Percentiles rank a stretch among this genome's conserved stretches.
phyloP scores from a whole-genome alignment of 1,140 invertebrate species.

The Stratiolaelaps scimitus region DNA sequence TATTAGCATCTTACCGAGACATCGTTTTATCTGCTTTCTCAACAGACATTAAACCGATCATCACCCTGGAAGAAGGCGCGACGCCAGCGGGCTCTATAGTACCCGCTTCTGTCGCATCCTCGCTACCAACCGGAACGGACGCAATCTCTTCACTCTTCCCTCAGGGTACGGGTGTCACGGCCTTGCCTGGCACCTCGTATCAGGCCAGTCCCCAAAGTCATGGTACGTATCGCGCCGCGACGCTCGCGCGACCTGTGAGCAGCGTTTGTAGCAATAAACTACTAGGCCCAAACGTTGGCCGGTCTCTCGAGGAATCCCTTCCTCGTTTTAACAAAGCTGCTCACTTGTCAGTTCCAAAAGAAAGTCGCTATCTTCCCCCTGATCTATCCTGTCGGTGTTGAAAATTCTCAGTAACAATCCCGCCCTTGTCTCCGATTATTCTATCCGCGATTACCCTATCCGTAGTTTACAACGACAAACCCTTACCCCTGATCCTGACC shows the following conservation, averaged over 20 bases:
- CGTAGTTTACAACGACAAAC: neutral
- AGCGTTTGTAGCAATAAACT: neutral
- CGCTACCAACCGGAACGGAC: conserved; percentile 24
- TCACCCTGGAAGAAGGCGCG: conserved; percentile 27
- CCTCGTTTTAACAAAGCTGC: neutral
- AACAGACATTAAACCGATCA: conserved; percentile 27
- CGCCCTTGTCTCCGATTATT: too few relatives aligned
- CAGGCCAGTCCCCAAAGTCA: conserved; percentile 29
- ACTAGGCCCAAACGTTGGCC: neutral
- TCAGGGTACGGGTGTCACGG: conserved; percentile 21
- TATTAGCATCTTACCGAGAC: neutral
- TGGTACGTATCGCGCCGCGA: conserved; percentile 28
- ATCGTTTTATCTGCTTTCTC: neutral
- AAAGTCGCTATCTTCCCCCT: conserved; percentile 2
- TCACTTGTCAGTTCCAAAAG: conserved; percentile 2
- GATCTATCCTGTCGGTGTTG: conserved; percentile 26
- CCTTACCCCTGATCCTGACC: conserved; percentile 3
- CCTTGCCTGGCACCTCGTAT: conserved; percentile 27
- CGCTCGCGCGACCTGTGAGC: neutral
- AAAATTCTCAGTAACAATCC: neutral
- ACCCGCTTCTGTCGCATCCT: conserved; percentile 16
- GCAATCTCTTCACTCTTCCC: conserved; percentile 27
- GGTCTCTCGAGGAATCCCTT: neutral
- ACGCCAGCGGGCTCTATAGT: conserved; percentile 16
- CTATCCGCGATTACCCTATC: too few relatives aligned